Base-by-base conservation (phyloP, 2,888 invertebrate species). In the Lacanobia oleracea region DNA sequence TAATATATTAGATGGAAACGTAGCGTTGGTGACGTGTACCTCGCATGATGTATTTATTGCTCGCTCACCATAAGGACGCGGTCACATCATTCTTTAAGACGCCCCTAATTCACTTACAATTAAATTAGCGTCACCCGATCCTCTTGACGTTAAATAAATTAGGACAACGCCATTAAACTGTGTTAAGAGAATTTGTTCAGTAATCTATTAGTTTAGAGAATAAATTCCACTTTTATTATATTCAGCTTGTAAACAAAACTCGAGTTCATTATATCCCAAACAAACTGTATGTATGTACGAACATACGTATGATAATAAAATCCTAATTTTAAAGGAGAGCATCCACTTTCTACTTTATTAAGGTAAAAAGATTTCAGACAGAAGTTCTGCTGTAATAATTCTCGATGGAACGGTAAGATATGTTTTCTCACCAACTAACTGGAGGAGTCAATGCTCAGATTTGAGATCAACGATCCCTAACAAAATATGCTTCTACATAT, bases 111-210 rank as follows among this genome's bases (percentile, higher is more conserved):
- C 90, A 90, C 89, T 92, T 90, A 91, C 91, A 93, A 93, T 93
- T 92, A 93, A 93, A 93, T 93, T 92, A 92, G 87, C 89, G 92
- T 92, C 92, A 92, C 91, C 90, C 90, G 89, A 92, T 91, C 90
- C 89, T 89, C 89, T 88, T 89, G 91, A 90, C 90, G 90, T 89
- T 92, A 93, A 93, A 92, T 93, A 92, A 93, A 93, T 94, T 92
- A 93, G 89, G 89, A 89, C 88, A 88, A 87, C 89, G 86, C 91
- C 90, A 92, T 93, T 93, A 93, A 91, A 90, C 90, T 85, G 81
- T 43, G 43, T 43, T 18, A 67, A 83, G 88, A 87, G 88, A 91
- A 91, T 93, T 91, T 90, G 90, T 92, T 91, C 89, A 89, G 88
- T 90, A 89, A 91, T 91, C 90, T 91, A 90, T 91, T 91, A 92